These are phyloP conservation scores for roundworm (Caenorhabditis elegans) DNA, from an alignment of 1,140 invertebrate species.

Conservation along the genomic window WBcel235 BX284604.4:8986501-8987000, in stretches of 20 bases:
- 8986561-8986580: conserved; percentile 89
- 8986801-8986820: neutral
- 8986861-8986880: neutral
- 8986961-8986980: neutral
- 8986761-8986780: neutral
- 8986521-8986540: conserved; percentile 87
- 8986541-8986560: conserved; percentile 92
- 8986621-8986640: conserved; percentile 86
- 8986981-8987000: too few species aligned
- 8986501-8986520: conserved; percentile 89
- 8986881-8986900: neutral
- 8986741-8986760: too few species aligned
- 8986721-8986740: too few species aligned
- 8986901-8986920: neutral
- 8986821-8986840: neutral
- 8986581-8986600: conserved; percentile 91
- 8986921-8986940: neutral
- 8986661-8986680: conserved; percentile 70
- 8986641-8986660: conserved; percentile 86
- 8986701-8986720: too few species aligned
- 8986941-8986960: conserved; percentile 25
- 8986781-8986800: too few species aligned
- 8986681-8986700: neutral
- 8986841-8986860: neutral
- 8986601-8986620: conserved; percentile 87